Evolutionary conservation across 2,797 vertebrate genomes (phyloP), one percentile per base, ranked within the genome.

Genomic region (Ceryle rudis): DNA sequence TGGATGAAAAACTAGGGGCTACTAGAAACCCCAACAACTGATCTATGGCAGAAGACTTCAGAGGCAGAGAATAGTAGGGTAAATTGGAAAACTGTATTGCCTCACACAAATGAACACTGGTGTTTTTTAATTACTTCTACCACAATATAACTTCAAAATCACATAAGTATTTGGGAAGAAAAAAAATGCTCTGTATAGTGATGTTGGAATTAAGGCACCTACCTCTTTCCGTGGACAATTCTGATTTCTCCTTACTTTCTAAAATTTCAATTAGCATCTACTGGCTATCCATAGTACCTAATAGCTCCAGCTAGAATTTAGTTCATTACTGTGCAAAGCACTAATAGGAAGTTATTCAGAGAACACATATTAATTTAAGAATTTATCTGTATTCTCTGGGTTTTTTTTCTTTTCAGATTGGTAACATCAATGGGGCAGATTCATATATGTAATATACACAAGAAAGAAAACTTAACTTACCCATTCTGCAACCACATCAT

Each of bases 401-500:
- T 41, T 20, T 52, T 49, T 41, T 47, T 10, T 17, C 9, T 62
- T 86, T 47, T 29, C 58, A 44, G 29, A 5, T 5, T 58, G 41
- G 14, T 51, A 55, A 60, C 5, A 61, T 21, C 8, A 33, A 5
- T 33, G 14, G 31, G n/a, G 8, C 26, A 84, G 29, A 88, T 75
- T 79, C 19, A 35, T 28, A 39, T 5, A 35, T 6, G 25, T 17
- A 74, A 77, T 78, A n/a, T 26, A 81, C 4, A 67, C 2, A 69
- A n/a, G 65, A 74, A 80, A 71, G 35, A 58, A 75, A 89, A 42
- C 3, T 81, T 90, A 70, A 97, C 98, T 98, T 98, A 99, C 99
- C 99, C 99, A 99, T 81, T 97, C 92, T 31, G 96, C 97, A 89
- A 99, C 95, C 1, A 96, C 94, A 66, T 70, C 96, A 74, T 98